These are phyloP conservation scores for Phaethornis superciliosus DNA, from an alignment of 2,113 vertebrate species.

Conservation along the genomic window DNA sequence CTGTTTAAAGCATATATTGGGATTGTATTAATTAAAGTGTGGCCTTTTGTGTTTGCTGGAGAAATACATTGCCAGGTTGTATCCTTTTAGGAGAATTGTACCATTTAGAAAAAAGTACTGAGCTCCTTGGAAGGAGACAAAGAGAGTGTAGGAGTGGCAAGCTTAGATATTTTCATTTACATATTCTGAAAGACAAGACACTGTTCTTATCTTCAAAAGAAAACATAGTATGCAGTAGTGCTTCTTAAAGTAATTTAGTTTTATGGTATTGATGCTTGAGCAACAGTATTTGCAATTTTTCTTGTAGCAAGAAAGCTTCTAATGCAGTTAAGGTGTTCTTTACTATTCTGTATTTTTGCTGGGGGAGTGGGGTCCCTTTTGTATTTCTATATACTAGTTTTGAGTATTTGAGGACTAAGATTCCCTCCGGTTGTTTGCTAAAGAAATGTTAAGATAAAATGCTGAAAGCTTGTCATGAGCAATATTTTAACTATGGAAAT, in stretches of 20 bases:
- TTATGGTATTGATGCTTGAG: background rate
- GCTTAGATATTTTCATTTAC: background rate
- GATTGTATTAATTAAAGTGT: background rate
- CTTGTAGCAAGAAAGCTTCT: background rate
- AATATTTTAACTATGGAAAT: background rate
- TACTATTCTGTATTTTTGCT: background rate
- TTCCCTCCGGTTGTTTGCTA: background rate
- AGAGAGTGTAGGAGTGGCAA: background rate
- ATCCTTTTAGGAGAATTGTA: fast-evolving
- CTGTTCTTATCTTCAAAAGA: background rate
- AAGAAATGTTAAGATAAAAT: background rate
- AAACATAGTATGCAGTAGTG: background rate
- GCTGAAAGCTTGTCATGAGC: background rate
- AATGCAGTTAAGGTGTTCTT: background rate
- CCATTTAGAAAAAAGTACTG: background rate
- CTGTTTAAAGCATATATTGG: background rate
- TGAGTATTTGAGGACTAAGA: background rate
- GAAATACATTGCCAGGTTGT: background rate
- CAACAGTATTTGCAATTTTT: background rate
- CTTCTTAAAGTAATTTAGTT: background rate
- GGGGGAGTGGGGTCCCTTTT: background rate
- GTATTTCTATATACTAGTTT: background rate
- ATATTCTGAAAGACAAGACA: background rate
- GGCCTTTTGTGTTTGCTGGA: background rate
- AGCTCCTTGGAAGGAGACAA: background rate